Conservation (phyloP, 2,888 invertebrate species). For the Lordiphosa andalusiaca region DNA sequence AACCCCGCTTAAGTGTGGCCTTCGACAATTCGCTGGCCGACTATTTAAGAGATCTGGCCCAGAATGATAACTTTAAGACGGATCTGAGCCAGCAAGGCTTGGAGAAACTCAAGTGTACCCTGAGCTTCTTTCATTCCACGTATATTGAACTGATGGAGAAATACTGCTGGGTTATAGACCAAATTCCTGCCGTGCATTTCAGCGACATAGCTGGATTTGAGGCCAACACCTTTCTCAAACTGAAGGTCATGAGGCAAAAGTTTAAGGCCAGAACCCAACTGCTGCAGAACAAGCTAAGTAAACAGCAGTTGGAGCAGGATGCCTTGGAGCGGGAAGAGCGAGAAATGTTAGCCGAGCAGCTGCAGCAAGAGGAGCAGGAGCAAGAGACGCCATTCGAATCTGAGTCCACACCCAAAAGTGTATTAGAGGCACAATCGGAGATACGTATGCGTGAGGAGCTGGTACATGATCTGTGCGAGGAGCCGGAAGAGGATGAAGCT, state of each 20-base stretch:
- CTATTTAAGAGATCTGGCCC: constrained; percentile 67
- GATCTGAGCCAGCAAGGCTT: constrained; percentile 55
- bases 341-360: constrained; percentile 60
- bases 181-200: constrained; percentile 84
- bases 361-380: not conserved
- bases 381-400: constrained; percentile 6
- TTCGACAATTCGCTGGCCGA: constrained; percentile 69
- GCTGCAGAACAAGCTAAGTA: constrained; percentile 73
- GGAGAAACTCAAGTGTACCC: constrained; percentile 53
- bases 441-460: constrained; percentile 47
- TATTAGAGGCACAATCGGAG: constrained; percentile 5
- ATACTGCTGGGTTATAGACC: constrained; percentile 83
- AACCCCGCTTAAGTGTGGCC: constrained; percentile 64
- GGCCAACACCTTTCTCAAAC: constrained; percentile 81
- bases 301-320: constrained; percentile 58
- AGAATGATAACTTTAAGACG: constrained; percentile 69
- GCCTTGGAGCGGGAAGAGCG: constrained; percentile 68
- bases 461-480: constrained; percentile 64
- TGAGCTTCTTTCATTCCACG: constrained; percentile 80
- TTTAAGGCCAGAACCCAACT: constrained; percentile 82
- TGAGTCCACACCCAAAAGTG: not conserved
- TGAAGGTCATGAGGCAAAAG: constrained; percentile 83
- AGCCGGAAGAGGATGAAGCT: constrained; percentile 43
- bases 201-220: constrained; percentile 84
- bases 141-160: constrained; percentile 85